A percentile compares a stretch with the other conserved stretches of the same genome.
Conservation (phyloP, 2,888 invertebrate species). For the Epistrophella euchroma region DNA sequence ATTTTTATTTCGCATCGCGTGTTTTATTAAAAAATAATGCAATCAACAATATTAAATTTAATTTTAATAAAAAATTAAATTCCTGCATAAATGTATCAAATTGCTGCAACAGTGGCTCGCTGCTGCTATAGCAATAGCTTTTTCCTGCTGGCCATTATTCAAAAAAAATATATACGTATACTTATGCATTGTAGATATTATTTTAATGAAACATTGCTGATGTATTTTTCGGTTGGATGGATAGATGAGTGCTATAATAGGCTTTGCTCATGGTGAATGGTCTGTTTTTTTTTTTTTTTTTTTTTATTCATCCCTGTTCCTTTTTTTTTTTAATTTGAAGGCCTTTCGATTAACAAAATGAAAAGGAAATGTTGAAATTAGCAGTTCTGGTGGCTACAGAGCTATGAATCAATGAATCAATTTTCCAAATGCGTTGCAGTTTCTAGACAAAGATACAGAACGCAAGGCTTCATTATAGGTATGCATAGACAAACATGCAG, state of each 20-base stretch:
- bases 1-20: constrained; percentile 1
- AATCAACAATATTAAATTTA: constrained; percentile 64
- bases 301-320: constrained; percentile 16
- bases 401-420: constrained; percentile 73
- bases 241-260: constrained; percentile 69
- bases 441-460: not conserved
- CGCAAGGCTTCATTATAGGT: not conserved
- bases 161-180: not conserved
- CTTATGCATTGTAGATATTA: too few species aligned
- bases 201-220: constrained; percentile 73
- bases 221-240: constrained; percentile 73
- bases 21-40: constrained; percentile 51
- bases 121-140: constrained; percentile 14
- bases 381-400: constrained; percentile 58
- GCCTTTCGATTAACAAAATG: constrained; percentile 66
- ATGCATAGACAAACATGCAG: not conserved
- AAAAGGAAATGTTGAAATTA: constrained; percentile 73
- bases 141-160: not conserved
- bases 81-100: constrained; percentile 51
- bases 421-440: constrained; percentile 72
- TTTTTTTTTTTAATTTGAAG: constrained; percentile 22
- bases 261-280: constrained; percentile 56
- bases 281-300: constrained; percentile 26
- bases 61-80: constrained; percentile 59
- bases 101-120: constrained; percentile 29